phyloP scores from a whole-genome alignment of 2,797 vertebrate species.

The Cuniculus paca region DNA sequence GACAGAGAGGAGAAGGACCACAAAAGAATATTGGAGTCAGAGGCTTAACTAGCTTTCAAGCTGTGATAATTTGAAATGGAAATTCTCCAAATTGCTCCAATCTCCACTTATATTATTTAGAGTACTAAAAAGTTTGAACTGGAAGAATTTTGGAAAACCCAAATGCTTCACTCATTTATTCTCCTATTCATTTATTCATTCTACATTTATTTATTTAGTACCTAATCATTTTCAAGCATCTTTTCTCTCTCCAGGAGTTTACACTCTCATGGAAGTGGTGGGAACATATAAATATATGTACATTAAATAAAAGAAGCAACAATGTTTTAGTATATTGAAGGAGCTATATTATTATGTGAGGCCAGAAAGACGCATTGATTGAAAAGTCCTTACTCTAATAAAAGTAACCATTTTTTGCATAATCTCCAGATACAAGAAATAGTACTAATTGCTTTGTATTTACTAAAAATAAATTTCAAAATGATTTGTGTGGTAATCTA shows the following conservation, averaged over 20 bases:
- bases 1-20: not conserved
- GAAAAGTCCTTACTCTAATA: not conserved
- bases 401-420: not conserved
- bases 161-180: not conserved
- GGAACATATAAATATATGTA: not conserved
- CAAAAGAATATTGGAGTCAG: not conserved
- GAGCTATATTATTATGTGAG: not conserved
- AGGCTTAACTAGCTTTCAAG: not conserved
- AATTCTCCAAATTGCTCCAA: not conserved
- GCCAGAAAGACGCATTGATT: not conserved
- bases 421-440: not conserved
- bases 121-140: not conserved
- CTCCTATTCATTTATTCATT: not conserved
- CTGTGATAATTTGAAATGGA: not conserved
- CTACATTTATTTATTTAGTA: not conserved
- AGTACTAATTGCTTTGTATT: not conserved
- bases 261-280: not conserved
- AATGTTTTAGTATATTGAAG: not conserved
- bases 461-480: slow-evolving; percentile 30
- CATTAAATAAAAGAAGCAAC: not conserved
- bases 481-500: not conserved
- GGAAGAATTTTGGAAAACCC: not conserved
- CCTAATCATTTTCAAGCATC: not conserved
- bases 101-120: not conserved
- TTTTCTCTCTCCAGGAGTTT: not conserved